A percentile compares a stretch with the other conserved stretches of the same genome.
These are phyloP conservation scores for Sinosuthora webbiana DNA, from an alignment of 2,113 vertebrate genomes.

Conservation along the genomic window DNA sequence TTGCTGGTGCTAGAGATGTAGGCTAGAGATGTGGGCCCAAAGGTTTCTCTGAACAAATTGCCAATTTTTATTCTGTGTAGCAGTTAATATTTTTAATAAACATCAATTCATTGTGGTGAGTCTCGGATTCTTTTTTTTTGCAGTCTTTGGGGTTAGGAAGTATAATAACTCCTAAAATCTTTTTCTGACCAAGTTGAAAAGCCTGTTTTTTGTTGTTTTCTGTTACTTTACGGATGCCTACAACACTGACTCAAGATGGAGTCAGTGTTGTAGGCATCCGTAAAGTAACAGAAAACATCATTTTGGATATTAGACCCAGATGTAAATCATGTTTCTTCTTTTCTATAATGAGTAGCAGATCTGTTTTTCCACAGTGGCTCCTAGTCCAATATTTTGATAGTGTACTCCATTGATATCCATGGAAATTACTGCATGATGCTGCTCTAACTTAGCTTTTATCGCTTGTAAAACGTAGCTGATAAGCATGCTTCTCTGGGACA, in stretches of 20 bases:
- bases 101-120: not conserved
- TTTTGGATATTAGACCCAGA: not conserved
- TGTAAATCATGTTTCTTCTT: not conserved
- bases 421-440: not conserved
- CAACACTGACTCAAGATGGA: not conserved
- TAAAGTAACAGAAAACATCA: no score
- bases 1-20: not conserved
- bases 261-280: not conserved
- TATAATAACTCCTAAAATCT: not conserved
- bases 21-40: not conserved
- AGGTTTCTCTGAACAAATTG: not conserved
- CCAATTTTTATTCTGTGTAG: not conserved
- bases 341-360: not conserved
- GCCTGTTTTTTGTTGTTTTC: not conserved
- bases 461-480: not conserved
- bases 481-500: not conserved
- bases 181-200: not conserved
- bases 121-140: not conserved
- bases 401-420: not conserved
- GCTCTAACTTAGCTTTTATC: not conserved
- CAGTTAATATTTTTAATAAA: not conserved
- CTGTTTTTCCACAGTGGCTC: not conserved
- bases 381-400: not conserved
- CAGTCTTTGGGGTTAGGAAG: not conserved
- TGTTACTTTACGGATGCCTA: fast-evolving